Evolutionary conservation across 1,140 invertebrate species (phyloP).

Genomic region (Frieseomelitta varia): DNA sequence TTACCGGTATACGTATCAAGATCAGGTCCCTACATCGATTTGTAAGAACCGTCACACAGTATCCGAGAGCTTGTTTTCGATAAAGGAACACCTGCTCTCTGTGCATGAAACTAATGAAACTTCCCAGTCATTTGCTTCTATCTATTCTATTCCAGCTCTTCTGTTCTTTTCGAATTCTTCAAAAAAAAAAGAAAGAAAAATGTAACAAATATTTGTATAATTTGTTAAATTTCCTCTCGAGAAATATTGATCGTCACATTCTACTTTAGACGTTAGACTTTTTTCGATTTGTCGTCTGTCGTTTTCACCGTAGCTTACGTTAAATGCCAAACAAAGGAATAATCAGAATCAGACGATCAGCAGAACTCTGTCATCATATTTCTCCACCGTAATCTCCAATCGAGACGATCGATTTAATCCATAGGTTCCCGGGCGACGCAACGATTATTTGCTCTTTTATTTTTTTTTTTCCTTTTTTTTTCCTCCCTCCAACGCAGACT

Average conservation of each 20-base stretch:
- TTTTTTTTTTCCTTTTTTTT: too few species aligned
- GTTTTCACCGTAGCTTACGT: too few species aligned
- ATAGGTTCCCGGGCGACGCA: neutral
- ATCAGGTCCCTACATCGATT: constrained; percentile 22
- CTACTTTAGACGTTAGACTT: too few species aligned
- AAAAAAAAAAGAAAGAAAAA: too few species aligned
- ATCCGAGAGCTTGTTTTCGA: neutral
- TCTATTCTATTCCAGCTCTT: too few species aligned
- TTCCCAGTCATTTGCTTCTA: neutral
- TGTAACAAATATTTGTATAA: too few species aligned
- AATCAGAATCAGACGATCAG: neutral
- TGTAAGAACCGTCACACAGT: constrained; percentile 3
- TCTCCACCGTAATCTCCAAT: neutral
- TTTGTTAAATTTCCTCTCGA: too few species aligned
- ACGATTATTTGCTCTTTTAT: neutral
- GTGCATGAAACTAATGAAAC: constrained; percentile 2
- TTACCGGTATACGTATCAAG: constrained; percentile 11
- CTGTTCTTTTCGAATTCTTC: too few species aligned
- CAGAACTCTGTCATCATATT: neutral
- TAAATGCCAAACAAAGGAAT: neutral
- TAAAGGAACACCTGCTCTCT: constrained; percentile 13
- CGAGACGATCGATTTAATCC: neutral
- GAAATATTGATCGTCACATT: too few species aligned
- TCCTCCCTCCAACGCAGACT: neutral
- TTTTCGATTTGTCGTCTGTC: too few species aligned